phyloP scores from a whole-genome alignment of 1,140 invertebrate species.

The Bombyx mori region DNA sequence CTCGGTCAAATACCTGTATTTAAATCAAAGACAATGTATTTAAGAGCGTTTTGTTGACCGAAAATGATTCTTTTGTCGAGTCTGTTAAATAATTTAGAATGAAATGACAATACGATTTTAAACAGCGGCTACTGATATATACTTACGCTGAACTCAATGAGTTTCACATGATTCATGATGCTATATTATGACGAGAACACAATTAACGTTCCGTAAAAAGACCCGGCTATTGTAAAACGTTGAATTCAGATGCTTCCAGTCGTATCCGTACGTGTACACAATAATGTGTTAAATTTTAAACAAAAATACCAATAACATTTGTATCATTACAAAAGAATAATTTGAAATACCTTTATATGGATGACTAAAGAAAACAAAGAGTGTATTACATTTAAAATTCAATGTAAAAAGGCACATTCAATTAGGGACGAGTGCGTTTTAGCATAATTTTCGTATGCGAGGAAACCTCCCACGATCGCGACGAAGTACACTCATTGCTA shows the following conservation, averaged over 20 bases:
- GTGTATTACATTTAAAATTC: constrained; percentile 59
- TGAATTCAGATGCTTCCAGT: constrained; percentile 10
- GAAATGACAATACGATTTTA: constrained; percentile 11
- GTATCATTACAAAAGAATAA: constrained; percentile 30
- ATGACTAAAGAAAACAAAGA: constrained; percentile 38
- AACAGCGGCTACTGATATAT: constrained; percentile 9
- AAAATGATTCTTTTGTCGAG: constrained; percentile 37
- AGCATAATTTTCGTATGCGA: constrained; percentile 33
- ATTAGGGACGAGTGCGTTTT: constrained; percentile 39
- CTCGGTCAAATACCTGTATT: constrained; percentile 54
- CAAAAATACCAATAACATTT: constrained; percentile 25
- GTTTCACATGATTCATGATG: constrained; percentile 2
- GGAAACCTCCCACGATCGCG: constrained; percentile 24
- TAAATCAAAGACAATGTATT: constrained; percentile 43
- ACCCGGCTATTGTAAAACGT: constrained; percentile 7
- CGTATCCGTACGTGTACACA: constrained; percentile 1
- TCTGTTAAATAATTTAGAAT: constrained; percentile 40
- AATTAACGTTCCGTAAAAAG: constrained; percentile 17
- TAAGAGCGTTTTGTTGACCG: constrained; percentile 32
- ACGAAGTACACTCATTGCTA: constrained; percentile 5
- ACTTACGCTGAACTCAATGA: not conserved
- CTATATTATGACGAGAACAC: constrained; percentile 4
- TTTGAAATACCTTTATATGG: constrained; percentile 23
- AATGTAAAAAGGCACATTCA: constrained; percentile 39
- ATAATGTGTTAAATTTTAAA: constrained; percentile 6